Evolutionary conservation across 2,797 vertebrate species (phyloP).

Genomic region (Lepilemur ruficaudatus): DNA sequence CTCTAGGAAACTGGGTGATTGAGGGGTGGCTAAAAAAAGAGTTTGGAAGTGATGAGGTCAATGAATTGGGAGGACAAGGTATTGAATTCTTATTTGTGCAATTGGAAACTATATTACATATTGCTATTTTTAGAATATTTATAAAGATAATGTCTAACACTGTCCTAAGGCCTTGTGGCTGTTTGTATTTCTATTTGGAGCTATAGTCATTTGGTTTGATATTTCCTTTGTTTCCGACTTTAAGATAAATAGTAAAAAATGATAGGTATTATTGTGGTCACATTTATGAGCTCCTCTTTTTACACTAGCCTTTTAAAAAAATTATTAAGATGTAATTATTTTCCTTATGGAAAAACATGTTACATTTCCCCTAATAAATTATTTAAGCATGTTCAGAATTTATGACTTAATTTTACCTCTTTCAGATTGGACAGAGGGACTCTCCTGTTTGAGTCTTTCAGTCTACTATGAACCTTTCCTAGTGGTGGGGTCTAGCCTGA

Average conservation of each 20-base stretch:
- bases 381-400: background rate
- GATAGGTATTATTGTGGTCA: background rate
- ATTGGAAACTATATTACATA: background rate
- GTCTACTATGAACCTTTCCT: background rate
- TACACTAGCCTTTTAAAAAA: background rate
- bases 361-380: background rate
- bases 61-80: background rate
- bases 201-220: background rate
- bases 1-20: background rate
- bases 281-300: background rate
- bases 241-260: background rate
- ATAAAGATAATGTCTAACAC: background rate
- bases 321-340: background rate
- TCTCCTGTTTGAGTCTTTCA: background rate
- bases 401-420: background rate
- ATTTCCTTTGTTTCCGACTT: background rate
- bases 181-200: background rate
- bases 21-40: background rate
- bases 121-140: background rate
- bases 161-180: background rate
- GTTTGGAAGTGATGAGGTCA: background rate
- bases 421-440: background rate
- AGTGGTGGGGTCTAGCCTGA: background rate
- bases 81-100: background rate
- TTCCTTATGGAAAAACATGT: background rate